A percentile compares a stretch with the other conserved stretches of the same genome.
These are phyloP conservation scores for Polypedilum vanderplanki DNA, from an alignment of 1,140 invertebrate genomes.

Conservation along the genomic window DNA sequence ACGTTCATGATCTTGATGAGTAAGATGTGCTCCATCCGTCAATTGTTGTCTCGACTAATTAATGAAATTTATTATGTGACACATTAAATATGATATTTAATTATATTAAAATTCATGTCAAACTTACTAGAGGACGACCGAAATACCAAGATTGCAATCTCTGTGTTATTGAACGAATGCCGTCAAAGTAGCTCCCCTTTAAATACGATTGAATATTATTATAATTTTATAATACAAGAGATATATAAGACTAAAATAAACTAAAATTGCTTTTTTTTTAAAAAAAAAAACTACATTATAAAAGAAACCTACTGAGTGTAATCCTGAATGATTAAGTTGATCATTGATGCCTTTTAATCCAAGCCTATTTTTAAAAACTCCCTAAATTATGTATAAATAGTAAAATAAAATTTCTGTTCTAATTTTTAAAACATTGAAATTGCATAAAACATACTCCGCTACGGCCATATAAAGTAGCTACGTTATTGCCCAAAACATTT, in stretches of 20 bases:
- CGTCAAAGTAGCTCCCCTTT: slow-evolving; percentile 26
- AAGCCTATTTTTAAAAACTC: slow-evolving; percentile 23
- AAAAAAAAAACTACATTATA: too few species aligned
- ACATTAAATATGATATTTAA: neutral
- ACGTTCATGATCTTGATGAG: too few species aligned
- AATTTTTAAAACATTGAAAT: too few species aligned
- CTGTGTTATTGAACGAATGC: slow-evolving; percentile 3
- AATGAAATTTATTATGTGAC: neutral
- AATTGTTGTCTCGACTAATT: neutral
- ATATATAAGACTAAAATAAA: too few species aligned
- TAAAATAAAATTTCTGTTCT: neutral
- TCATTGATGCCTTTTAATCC: neutral
- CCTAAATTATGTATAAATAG: neutral
- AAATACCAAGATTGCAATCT: slow-evolving; percentile 18
- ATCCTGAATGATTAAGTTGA: slow-evolving; percentile 23
- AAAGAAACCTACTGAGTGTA: slow-evolving; percentile 24
- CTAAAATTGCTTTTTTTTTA: too few species aligned
- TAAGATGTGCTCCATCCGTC: neutral
- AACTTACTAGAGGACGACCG: neutral
- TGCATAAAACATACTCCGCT: slow-evolving; percentile 13
- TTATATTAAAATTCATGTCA: neutral
- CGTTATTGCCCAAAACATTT: slow-evolving; percentile 20
- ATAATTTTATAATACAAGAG: too few species aligned
- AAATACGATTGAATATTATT: too few species aligned
- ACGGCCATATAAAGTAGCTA: slow-evolving; percentile 24